Base-by-base conservation (phyloP, 2,888 invertebrate genomes). In the Limnephilus lunatus region DNA sequence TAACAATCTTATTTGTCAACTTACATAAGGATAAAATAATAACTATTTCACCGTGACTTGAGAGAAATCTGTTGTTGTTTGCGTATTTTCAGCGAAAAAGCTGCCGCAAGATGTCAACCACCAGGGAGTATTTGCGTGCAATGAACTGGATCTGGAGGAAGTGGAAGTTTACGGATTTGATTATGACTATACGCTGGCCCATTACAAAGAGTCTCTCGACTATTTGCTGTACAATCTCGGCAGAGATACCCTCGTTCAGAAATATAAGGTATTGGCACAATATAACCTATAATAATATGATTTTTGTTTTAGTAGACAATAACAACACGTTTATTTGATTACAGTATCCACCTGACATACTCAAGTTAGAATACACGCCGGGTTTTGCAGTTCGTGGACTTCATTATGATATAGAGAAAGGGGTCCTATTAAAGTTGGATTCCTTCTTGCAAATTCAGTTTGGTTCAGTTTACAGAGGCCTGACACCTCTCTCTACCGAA, bases 351-450 rank as follows among this genome's bases (percentile, higher is more conserved):
- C 96, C 97, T 94, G 98, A 97, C 94, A 98, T 99, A 94, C 95
- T 97, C 88, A 96, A 97, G 92, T 95, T 99, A 91, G 97, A 98
- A 94, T 99, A 99, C 95, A 97, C 98, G 94, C 98, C 99, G n/a
- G 97, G 98, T 94, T 99, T 99, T 96, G 99, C 99, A 30, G 98
- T 99, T 1, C 97, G 99, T 93, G 99, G 99, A 80, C 97, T 99
- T n/a, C 99, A 99, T 95, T 99, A 99, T 96, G 99, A 99, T 95
- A 98, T 99, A 94, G 98, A 98, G 95, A 99, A 99, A 95, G 99
- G 99, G 4, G 96, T 99, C 25, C 96, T 99, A 39, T 96, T 99
- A 94, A 99, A 99, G 95, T 96, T 99, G 94, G 99, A 99, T 95
- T 98, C 99, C 2, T 99, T 99, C 95, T 97, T 99, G 94, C 99